phyloP scores from a whole-genome alignment of 2,113 vertebrate species.

The Oophaga pumilio region DNA sequence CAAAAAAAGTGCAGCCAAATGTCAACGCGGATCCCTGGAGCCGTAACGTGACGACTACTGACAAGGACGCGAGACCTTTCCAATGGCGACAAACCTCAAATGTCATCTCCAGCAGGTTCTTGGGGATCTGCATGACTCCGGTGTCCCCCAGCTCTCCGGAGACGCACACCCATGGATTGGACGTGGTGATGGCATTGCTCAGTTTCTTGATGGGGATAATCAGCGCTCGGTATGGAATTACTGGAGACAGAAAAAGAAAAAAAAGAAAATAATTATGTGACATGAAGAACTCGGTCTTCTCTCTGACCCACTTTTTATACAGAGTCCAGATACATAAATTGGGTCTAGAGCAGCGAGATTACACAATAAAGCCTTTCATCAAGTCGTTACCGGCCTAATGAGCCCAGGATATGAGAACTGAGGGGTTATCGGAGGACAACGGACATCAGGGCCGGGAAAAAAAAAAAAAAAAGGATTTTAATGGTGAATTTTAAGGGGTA shows the following conservation, averaged over 20 bases:
- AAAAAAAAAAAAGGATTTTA: background rate
- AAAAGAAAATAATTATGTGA: background rate
- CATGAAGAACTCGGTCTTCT: background rate
- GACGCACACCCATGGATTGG: conserved; percentile 95
- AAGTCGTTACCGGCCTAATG: background rate
- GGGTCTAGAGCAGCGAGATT: background rate
- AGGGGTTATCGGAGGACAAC: background rate
- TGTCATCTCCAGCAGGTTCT: conserved; percentile 93
- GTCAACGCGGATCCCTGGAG: background rate
- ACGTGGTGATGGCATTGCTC: conserved; percentile 93
- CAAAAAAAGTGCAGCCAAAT: background rate
- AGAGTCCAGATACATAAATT: background rate
- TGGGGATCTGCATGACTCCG: conserved; percentile 88
- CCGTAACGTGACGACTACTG: background rate
- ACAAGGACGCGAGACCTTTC: background rate
- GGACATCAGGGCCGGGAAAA: background rate
- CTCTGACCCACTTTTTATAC: too few relatives aligned
- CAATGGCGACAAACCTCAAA: conserved; percentile 83
- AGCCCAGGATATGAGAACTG: background rate
- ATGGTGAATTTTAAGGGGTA: background rate
- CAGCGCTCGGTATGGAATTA: conserved; percentile 91
- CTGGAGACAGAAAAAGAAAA: conserved; percentile 65
- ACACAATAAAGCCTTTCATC: background rate
- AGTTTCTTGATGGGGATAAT: conserved; percentile 97
- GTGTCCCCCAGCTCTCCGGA: conserved; percentile 96